A percentile compares a stretch with the other conserved stretches of the same genome.
These are phyloP conservation scores for Chesias legatella DNA, from an alignment of 2,888 invertebrate species.

Conservation along the genomic window DNA sequence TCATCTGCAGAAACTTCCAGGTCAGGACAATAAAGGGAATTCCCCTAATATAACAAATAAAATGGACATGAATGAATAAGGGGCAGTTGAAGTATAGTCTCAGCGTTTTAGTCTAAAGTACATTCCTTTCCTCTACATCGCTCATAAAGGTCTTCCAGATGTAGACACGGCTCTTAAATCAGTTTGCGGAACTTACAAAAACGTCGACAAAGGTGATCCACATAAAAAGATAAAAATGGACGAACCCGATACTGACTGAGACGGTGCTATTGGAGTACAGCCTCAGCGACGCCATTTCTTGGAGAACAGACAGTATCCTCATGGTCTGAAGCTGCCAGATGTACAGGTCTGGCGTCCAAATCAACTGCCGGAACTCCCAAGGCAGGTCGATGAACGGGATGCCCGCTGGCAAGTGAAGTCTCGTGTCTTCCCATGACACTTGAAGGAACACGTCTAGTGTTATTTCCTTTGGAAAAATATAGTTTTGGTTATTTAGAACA, in stretches of 20 bases:
- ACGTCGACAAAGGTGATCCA: slow-evolving; percentile 11
- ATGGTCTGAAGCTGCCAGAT: slow-evolving; percentile 83
- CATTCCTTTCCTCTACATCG: too few species aligned
- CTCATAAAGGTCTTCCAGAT: too few species aligned
- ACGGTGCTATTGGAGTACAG: slow-evolving; percentile 82
- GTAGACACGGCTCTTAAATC: too few species aligned
- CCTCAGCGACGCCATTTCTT: slow-evolving; percentile 82
- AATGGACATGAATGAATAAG: too few species aligned
- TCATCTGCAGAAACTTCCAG: too few species aligned
- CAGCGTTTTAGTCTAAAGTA: too few species aligned
- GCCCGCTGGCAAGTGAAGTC: slow-evolving; percentile 68
- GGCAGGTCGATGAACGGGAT: slow-evolving; percentile 80
- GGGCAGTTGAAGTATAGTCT: too few species aligned
- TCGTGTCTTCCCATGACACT: slow-evolving; percentile 82
- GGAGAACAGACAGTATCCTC: slow-evolving; percentile 81
- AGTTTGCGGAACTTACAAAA: too few species aligned
- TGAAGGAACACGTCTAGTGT: slow-evolving; percentile 83
- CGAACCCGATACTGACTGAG: slow-evolving; percentile 83
- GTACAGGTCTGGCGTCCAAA: slow-evolving; percentile 83
- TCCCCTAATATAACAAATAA: too few species aligned
- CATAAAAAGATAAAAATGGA: slow-evolving; percentile 35
- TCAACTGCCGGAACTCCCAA: slow-evolving; percentile 81
- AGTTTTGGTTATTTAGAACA: not conserved
- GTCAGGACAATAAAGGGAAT: too few species aligned
- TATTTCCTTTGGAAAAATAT: slow-evolving; percentile 73